Evolutionary conservation across 1,140 invertebrate species (phyloP), one percentile per base, ranked within the genome.

Genomic region (Riptortus pedestris): DNA sequence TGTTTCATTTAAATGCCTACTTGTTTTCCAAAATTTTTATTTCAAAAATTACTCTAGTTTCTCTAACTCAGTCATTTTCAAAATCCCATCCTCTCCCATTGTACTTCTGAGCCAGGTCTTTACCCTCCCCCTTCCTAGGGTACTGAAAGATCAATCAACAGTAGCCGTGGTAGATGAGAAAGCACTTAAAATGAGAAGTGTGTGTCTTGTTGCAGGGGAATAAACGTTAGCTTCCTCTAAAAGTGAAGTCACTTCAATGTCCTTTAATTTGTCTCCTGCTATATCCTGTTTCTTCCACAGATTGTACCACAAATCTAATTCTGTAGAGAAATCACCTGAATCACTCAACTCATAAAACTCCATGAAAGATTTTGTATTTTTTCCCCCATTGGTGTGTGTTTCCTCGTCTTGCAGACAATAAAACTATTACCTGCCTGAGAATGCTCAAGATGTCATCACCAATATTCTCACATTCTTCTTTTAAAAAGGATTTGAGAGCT

Each of bases 41-140:
- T n/a, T n/a, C n/a, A n/a, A n/a, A n/a, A n/a, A n/a, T n/a, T n/a
- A n/a, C n/a, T n/a, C n/a, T n/a, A n/a, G n/a, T n/a, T n/a, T n/a
- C n/a, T n/a, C n/a, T n/a, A n/a, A n/a, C n/a, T n/a, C n/a, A n/a
- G n/a, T n/a, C n/a, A n/a, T n/a, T n/a, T n/a, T n/a, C n/a, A n/a
- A n/a, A n/a, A n/a, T n/a, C n/a, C 64, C 51, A 57, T 64, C 61
- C 61, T 65, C 64, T 22, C 57, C 24, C 31, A 63, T 67, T 16
- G 55, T 65, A 26, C 26, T 65, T 43, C 66, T 59, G 20, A 69
- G 61, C 52, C 63, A 69, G n/a, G 65, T 64, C 47, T 66, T 68
- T 24, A 68, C 55, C 20, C n/a, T n/a, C n/a, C n/a, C n/a, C n/a
- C 63, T 18, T 61, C 59, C 18, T n/a, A 51, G 65, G 5, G 47